Evolutionary conservation across 2,113 vertebrate genomes (phyloP), one percentile per base, ranked within the genome.

Genomic region (Shinisaurus crocodilurus): DNA sequence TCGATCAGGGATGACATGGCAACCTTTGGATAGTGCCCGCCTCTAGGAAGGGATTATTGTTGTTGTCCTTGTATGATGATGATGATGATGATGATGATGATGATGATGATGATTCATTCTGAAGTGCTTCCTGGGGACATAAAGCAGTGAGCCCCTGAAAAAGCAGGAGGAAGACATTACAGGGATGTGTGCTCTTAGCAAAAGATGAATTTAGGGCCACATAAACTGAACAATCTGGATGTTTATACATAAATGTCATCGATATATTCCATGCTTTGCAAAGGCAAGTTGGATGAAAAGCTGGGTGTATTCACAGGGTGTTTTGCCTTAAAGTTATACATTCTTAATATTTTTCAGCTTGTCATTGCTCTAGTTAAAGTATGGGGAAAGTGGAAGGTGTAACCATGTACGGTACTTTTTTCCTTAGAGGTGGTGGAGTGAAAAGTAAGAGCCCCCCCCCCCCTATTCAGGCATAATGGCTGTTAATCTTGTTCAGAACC

Each of bases 1-100:
- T 54, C 1, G 9, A 48, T 0, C 0, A 25, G 83, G 84, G 76
- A 16, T 37, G 0, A 0, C 2, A 43, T 34, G 69, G 87, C 80
- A 32, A 57, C 1, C 32, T 63, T 45, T 84, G 0, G 0, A 37
- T 75, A 82, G 87, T 54, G 48, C 82, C 29, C 50, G 1, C 72
- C 69, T 82, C 63, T 74, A 25, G 0, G 25, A 18, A 6, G 4
- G 72, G 43, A 76, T 15, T 32, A 4, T 84, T 43, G 82, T 0
- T 0, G 82, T 69, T 32, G 54, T 54, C 54, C 7, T 54, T 54
- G 16, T 63, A 20, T 63, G 60, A 63, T 20, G 60, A 63, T 63
- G 6, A 54, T 45, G 75, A 37, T 25, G 74, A 27, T 76, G 37
- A n/a, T n/a, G n/a, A 20, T 63, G 60, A 63, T 20, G 60, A 63